These are phyloP conservation scores for Apodemus speciosus DNA, from an alignment of 2,113 vertebrate species.

Conservation along the genomic window DNA sequence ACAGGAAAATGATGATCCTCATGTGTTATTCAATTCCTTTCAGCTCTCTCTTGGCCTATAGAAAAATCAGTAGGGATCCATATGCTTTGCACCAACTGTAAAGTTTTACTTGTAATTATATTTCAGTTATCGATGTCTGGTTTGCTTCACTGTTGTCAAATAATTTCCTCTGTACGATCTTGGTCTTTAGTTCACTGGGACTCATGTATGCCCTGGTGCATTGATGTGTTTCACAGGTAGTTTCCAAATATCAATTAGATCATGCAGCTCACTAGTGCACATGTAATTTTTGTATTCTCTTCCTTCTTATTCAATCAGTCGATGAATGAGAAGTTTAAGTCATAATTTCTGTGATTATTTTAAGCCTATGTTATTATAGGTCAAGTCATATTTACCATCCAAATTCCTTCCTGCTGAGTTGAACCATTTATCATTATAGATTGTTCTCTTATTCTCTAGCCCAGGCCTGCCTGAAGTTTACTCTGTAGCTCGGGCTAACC, in stretches of 20 bases:
- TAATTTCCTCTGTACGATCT: slow-evolving; percentile 32
- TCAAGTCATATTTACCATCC: neutral
- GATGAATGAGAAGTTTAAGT: slow-evolving; percentile 41
- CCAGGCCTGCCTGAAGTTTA: neutral
- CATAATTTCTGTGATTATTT: slow-evolving; percentile 31
- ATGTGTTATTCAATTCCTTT: neutral
- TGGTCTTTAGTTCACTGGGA: slow-evolving; percentile 22
- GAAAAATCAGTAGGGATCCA: slow-evolving; percentile 5
- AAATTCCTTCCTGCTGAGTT: neutral
- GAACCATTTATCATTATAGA: slow-evolving; percentile 30
- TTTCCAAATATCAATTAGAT: slow-evolving; percentile 41
- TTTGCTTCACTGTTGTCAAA: slow-evolving; percentile 38
- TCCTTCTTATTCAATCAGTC: slow-evolving; percentile 29
- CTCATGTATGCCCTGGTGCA: neutral
- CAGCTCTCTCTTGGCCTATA: neutral
- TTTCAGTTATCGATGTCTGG: slow-evolving; percentile 38
- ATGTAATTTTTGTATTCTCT: neutral
- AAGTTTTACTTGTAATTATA: slow-evolving; percentile 17
- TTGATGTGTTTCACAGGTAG: slow-evolving; percentile 6
- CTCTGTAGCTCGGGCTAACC: neutral
- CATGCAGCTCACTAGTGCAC: neutral
- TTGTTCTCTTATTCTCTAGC: neutral
- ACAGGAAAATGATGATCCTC: slow-evolving; percentile 5
- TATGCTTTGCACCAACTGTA: neutral
- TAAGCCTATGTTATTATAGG: neutral